These are phyloP conservation scores for Drymodes brunneopygia DNA, from an alignment of 2,113 vertebrate genomes.

Conservation along the genomic window DNA sequence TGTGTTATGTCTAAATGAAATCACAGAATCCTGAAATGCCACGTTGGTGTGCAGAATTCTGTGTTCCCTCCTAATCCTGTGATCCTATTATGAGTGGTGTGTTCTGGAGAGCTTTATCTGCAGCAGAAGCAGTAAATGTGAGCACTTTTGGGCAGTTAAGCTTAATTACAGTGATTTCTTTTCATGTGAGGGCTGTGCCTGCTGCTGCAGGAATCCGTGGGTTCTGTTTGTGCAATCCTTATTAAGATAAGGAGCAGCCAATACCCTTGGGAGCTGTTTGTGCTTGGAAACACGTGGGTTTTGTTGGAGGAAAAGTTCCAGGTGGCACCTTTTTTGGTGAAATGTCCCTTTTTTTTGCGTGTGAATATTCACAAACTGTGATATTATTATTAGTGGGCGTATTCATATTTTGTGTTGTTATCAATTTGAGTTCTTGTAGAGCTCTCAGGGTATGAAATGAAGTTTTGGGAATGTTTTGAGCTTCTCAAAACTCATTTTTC, in stretches of 20 bases:
- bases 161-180: background rate
- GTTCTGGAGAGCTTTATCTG: background rate
- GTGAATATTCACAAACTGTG: background rate
- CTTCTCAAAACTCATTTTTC: background rate
- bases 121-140: background rate
- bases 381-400: background rate
- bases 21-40: background rate
- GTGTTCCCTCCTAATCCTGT: background rate
- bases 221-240: background rate
- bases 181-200: background rate
- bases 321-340: background rate
- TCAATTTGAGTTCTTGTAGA: fast-evolving
- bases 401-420: background rate
- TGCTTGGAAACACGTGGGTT: fast-evolving
- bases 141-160: background rate
- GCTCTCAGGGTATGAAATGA: background rate
- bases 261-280: background rate
- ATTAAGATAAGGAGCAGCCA: background rate
- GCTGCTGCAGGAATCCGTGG: background rate
- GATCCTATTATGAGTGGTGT: background rate
- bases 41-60: background rate
- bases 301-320: background rate
- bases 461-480: background rate
- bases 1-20: background rate
- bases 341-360: background rate